Base-by-base conservation (phyloP, 1,140 invertebrate genomes). In the Carposina sasakii region DNA sequence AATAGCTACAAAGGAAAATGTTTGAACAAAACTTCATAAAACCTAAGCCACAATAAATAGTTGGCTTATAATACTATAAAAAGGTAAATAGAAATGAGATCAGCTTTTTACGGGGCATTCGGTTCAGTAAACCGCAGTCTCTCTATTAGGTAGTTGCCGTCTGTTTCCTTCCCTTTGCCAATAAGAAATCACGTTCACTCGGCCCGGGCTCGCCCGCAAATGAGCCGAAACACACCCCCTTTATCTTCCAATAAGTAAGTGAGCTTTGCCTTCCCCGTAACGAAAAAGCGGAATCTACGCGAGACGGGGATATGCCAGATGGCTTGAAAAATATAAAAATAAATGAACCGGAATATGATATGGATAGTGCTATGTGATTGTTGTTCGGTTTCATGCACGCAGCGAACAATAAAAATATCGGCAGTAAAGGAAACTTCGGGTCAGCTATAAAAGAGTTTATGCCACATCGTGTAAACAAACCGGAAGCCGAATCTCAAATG, bases 211-310 rank as follows among this genome's bases (percentile, higher is more conserved):
- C 67, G 51, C 49, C 69, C 73, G 67, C 64, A 77, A 81, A 81
- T 76, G 74, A 75, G 59, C 69, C 74, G 74, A 75, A 81, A 76
- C 71, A 79, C 55, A 67, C 62, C 55, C 67, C 67, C 63, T 81
- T 77, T 81, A 81, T 77, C 72, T 76, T 70, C 67, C 67, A 77
- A 76, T 74, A 77, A 76, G 64, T 71, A 67, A 72, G 44, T 58
- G 54, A 70, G 61, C 59, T 71, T 69, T 63, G 63, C 58, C 64
- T 71, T 61, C 48, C 62, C 64, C 39, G 48, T 30, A 31, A 34
- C 56, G 62, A 57, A 41, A 64, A 62, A 54, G 49, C 52, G 52
- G 48, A 42, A 46, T 52, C 56, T 59, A 63, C 53, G 54, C 42
- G 28, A 60, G 41, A 57, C 52, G 48, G 55, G 52, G n/a, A n/a